Evolutionary conservation across 2,888 invertebrate genomes (phyloP).

Genomic region (Sinodicranocentrus sp.): DNA sequence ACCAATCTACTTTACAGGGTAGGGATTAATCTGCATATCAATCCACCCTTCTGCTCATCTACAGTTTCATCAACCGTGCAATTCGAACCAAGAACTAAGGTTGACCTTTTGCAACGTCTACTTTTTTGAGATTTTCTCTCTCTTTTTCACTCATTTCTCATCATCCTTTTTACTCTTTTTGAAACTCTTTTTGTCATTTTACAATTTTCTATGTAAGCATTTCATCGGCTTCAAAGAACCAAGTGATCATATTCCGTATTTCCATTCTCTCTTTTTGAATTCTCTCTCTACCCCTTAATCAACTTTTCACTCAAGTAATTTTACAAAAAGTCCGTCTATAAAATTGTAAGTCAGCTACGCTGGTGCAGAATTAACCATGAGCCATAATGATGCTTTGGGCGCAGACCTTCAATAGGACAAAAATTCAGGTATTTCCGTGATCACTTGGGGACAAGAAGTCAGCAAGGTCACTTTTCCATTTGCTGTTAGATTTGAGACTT

Average conservation of each 20-base stretch:
- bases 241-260: constrained; percentile 72
- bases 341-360: constrained; percentile 46
- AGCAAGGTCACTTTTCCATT: constrained; percentile 51
- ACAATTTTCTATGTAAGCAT: constrained; percentile 71
- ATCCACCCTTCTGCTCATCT: constrained; percentile 30
- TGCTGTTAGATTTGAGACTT: neutral
- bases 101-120: constrained; percentile 73
- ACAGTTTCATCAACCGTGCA: constrained; percentile 26
- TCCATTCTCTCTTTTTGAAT: constrained; percentile 59
- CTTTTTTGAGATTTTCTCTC: constrained; percentile 72
- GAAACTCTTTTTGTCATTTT: constrained; percentile 73
- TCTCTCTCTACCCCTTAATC: constrained; percentile 37
- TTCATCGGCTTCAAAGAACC: constrained; percentile 71
- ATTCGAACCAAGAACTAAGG: constrained; percentile 43
- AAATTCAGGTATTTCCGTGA: constrained; percentile 51
- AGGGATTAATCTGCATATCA: constrained; percentile 30
- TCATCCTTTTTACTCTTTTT: constrained; percentile 75
- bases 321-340: no score
- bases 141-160: constrained; percentile 75
- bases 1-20: constrained; percentile 34
- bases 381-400: constrained; percentile 48
- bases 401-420: neutral
- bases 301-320: no score
- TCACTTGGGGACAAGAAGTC: constrained; percentile 62
- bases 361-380: constrained; percentile 46